These are phyloP conservation scores for Ophion slaviceki DNA, from an alignment of 2,888 invertebrate species.

Conservation along the genomic window DNA sequence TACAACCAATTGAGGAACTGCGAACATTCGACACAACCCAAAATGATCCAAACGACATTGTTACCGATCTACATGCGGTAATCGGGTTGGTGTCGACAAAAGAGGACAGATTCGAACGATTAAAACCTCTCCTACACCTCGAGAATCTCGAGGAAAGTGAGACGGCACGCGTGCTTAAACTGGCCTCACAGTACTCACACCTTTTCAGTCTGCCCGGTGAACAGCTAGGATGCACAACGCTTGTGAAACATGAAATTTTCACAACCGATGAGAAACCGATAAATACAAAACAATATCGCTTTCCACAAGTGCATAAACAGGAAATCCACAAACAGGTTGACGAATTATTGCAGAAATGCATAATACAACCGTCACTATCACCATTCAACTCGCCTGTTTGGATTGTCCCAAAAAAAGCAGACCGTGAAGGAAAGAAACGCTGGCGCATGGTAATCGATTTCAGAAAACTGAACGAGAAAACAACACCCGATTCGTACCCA, in stretches of 20 bases:
- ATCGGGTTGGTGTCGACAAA: background rate
- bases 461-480: too few species aligned
- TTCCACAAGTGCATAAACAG: constrained; percentile 29
- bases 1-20: background rate
- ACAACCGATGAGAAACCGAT: constrained; percentile 36
- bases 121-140: constrained; percentile 37
- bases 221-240: constrained; percentile 16
- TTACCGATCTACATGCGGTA: background rate
- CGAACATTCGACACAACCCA: background rate
- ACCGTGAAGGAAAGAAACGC: too few species aligned
- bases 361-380: too few species aligned
- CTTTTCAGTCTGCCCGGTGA: constrained; percentile 32
- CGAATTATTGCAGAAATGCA: too few species aligned
- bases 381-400: too few species aligned
- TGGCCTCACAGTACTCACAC: constrained; percentile 1
- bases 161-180: constrained; percentile 29
- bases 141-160: constrained; percentile 25
- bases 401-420: too few species aligned
- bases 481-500: too few species aligned
- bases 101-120: constrained; percentile 9
- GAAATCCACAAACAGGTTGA: constrained; percentile 32
- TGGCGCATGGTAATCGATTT: too few species aligned
- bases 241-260: constrained; percentile 21
- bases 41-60: background rate
- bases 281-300: constrained; percentile 47